Evolutionary conservation across 2,888 invertebrate genomes (phyloP).

Genomic region (Alsophila aescularia): DNA sequence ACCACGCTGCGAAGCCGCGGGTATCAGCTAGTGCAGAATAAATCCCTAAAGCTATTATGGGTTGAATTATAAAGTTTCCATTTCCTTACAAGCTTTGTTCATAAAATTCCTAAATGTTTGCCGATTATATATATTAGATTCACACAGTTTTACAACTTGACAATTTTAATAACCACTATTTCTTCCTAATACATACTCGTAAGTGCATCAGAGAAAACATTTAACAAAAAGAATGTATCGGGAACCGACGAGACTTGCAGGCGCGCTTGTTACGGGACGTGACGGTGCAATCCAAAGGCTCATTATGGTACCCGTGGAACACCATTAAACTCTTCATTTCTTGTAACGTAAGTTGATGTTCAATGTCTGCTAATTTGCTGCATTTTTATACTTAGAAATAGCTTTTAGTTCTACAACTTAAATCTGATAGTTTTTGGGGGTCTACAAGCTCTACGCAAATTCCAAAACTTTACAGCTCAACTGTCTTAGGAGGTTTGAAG

Average conservation of each 20-base stretch:
- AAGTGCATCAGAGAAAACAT: constrained; percentile 27
- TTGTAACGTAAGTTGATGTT: constrained; percentile 11
- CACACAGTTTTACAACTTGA: background rate
- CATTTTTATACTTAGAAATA: background rate
- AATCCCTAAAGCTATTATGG: too few relatives aligned
- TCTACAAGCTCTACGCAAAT: too few relatives aligned
- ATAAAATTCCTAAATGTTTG: too few relatives aligned
- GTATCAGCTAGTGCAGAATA: too few relatives aligned
- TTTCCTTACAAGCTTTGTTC: too few relatives aligned
- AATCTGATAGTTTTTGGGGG: background rate
- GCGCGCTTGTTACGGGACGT: constrained; percentile 71
- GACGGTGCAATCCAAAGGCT: constrained; percentile 69
- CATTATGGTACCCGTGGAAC: constrained; percentile 62
- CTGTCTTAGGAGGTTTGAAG: too few relatives aligned
- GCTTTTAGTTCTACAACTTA: background rate
- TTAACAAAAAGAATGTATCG: constrained; percentile 34
- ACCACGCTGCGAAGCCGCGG: too few relatives aligned
- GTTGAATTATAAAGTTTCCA: too few relatives aligned
- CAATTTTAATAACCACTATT: background rate
- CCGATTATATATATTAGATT: background rate
- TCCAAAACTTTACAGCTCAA: too few relatives aligned
- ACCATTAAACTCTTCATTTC: constrained; percentile 32
- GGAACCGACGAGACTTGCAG: constrained; percentile 35
- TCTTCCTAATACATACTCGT: constrained; percentile 8
- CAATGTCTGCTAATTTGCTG: constrained; percentile 6